Percentiles rank a stretch among this genome's conserved stretches.
These are phyloP conservation scores for Calephelis perditalis DNA, from an alignment of 2,888 invertebrate genomes.

Conservation along the genomic window DNA sequence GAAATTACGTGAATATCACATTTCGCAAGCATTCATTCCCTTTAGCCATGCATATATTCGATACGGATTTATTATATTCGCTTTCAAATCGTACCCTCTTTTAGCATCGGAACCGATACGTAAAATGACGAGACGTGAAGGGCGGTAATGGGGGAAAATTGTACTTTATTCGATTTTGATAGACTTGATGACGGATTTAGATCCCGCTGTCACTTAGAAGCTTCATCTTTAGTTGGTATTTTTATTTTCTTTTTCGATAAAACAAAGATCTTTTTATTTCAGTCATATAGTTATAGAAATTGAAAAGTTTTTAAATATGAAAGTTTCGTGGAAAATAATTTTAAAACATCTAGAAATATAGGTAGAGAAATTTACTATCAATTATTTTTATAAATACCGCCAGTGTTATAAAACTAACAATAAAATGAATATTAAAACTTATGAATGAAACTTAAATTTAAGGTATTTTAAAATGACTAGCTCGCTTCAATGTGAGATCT, in stretches of 20 bases:
- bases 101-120: slow-evolving; percentile 72
- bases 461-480: slow-evolving; percentile 15
- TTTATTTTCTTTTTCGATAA: slow-evolving; percentile 19
- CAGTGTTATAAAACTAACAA: neutral
- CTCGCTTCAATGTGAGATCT: slow-evolving; percentile 14
- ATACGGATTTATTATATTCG: slow-evolving; percentile 75
- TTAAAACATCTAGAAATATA: too few relatives aligned
- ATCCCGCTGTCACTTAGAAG: slow-evolving; percentile 56
- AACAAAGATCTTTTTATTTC: slow-evolving; percentile 11
- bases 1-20: slow-evolving; percentile 54
- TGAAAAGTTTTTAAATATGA: too few relatives aligned
- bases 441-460: slow-evolving; percentile 11
- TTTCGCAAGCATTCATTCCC: slow-evolving; percentile 53
- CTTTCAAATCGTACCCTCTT: slow-evolving; percentile 68
- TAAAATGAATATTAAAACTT: neutral
- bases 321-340: too few relatives aligned
- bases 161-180: slow-evolving; percentile 77
- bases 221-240: slow-evolving; percentile 26
- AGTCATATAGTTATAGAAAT: too few relatives aligned
- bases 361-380: too few relatives aligned
- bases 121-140: slow-evolving; percentile 74
- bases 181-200: slow-evolving; percentile 70
- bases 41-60: slow-evolving; percentile 64
- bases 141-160: slow-evolving; percentile 76
- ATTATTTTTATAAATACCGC: neutral